Evolutionary conservation across 2,888 invertebrate species (phyloP).

Genomic region (Tryphoninae sp.): DNA sequence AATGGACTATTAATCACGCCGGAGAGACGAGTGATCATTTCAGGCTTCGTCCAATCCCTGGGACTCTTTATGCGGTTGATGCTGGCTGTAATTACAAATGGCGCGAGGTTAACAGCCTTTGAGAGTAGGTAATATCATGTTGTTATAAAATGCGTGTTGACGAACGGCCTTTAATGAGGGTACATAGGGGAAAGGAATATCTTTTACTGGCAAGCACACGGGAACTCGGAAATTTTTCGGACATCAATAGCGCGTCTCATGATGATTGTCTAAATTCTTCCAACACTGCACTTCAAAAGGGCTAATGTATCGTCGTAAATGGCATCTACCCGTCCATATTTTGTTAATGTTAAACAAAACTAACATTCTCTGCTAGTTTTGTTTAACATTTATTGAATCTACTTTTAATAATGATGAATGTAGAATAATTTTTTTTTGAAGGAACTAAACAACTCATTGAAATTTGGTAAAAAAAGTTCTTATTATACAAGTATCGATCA

Average conservation of each 20-base stretch:
- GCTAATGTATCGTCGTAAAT: not conserved
- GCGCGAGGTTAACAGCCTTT: not conserved
- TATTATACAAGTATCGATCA: no score
- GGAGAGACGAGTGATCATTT: not conserved
- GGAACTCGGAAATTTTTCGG: not conserved
- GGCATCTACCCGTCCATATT: not conserved
- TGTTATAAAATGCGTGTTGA: conserved; percentile 59
- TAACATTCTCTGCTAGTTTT: no score
- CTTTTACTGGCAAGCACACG: not conserved
- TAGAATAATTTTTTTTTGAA: no score
- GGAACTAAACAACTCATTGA: no score
- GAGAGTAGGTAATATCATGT: not conserved
- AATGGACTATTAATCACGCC: not conserved
- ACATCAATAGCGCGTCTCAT: not conserved
- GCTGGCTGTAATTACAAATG: not conserved
- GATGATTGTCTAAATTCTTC: conserved; percentile 11
- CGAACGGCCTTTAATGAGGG: conserved; percentile 53
- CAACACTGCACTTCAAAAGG: conserved; percentile 19
- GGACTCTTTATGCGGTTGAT: not conserved
- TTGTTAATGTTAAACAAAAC: no score
- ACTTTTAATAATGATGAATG: no score
- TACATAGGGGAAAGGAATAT: conserved; percentile 45
- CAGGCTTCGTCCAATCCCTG: not conserved
- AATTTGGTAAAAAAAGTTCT: no score
- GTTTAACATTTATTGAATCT: no score